Evolutionary conservation across 1,140 invertebrate genomes (phyloP).

Genomic region (Drosophila mauritiana): DNA sequence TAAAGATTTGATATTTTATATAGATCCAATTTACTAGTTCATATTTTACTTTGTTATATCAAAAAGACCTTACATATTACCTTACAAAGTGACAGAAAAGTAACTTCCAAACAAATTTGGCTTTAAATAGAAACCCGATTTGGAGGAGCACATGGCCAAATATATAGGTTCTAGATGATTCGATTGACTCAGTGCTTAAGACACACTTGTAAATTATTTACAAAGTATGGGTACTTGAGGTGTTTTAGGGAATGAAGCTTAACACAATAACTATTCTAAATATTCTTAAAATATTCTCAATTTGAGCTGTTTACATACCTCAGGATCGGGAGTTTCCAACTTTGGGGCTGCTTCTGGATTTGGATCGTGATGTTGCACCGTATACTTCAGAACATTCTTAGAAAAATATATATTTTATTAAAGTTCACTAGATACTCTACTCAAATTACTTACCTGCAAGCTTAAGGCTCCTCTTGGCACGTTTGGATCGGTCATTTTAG

Average conservation of each 20-base stretch:
- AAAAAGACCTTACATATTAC: too few relatives aligned
- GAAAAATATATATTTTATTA: neutral
- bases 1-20: neutral
- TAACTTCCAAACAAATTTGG: too few relatives aligned
- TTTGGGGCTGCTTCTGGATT: neutral
- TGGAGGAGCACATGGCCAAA: conserved; percentile 18
- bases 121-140: too few relatives aligned
- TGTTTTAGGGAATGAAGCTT: too few relatives aligned
- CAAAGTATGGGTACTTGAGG: neutral
- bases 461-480: conserved; percentile 42
- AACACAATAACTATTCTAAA: neutral
- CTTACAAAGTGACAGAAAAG: too few relatives aligned
- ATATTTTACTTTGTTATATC: too few relatives aligned
- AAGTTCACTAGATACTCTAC: neutral
- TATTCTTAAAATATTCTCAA: neutral
- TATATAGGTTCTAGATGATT: conserved; percentile 17
- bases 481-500: conserved; percentile 30
- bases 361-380: conserved; percentile 30
- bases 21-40: neutral
- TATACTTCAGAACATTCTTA: conserved; percentile 54
- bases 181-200: conserved; percentile 5
- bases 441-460: conserved; percentile 37
- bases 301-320: conserved; percentile 22
- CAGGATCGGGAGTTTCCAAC: conserved; percentile 14
- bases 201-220: neutral